Base-by-base conservation (phyloP, 1,140 invertebrate genomes). In the Heliconius himera region DNA sequence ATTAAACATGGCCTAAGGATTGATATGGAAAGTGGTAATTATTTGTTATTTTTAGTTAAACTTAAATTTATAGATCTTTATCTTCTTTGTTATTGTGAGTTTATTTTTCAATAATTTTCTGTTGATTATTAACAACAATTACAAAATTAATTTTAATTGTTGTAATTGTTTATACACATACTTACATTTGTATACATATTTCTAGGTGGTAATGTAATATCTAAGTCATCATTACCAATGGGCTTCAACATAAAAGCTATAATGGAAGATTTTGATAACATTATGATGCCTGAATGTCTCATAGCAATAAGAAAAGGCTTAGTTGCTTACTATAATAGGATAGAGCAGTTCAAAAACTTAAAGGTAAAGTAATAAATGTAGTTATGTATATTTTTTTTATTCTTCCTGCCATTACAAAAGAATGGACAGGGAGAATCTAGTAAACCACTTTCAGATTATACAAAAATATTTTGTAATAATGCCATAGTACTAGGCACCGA, bases 1-100 rank as follows among this genome's bases (percentile, higher is more conserved):
- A 60, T 92, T 16, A 89, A 92, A 79, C 91, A 92, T 84, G 90
- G 90, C 1, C 71, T 93, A 11, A 88, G 86, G 70, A 93, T 93
- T 84, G 87, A 91, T 18, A 87, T 89, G 80, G 84, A 84, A 18
- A 75, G 80, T 36, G 90, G 92, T 93, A 83, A 74, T 46, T 0
- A 3, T 46, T 16, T n/a, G n/a, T n/a, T n/a, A n/a, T n/a, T n/a
- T n/a, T n/a, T n/a, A n/a, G n/a, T n/a, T n/a, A n/a, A n/a, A n/a
- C n/a, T n/a, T n/a, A n/a, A n/a, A n/a, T n/a, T n/a, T n/a, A n/a
- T n/a, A n/a, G n/a, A n/a, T n/a, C n/a, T n/a, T n/a, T n/a, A n/a
- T n/a, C n/a, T 46, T 13, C 3, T 2, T 46, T 11, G 2, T 33
- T 33, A 33, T 5, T 33, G 33, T 33, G 33, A 33, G 4, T 36